Base-by-base conservation (phyloP, 2,113 vertebrate genomes). In the Mohoua ochrocephala region DNA sequence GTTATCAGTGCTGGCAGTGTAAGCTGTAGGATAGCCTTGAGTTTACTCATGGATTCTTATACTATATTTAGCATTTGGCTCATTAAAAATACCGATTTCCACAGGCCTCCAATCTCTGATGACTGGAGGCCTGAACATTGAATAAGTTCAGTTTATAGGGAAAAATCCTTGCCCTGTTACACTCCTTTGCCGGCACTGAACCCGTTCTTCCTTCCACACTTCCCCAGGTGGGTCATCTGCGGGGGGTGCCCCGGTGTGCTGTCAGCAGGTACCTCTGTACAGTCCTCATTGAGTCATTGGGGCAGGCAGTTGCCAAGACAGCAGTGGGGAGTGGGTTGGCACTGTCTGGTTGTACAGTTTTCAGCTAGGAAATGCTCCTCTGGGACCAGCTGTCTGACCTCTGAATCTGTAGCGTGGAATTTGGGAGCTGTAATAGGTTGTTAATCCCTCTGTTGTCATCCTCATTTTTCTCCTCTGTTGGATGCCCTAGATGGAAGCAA, bases 211-310 rank as follows among this genome's bases (percentile, higher is more conserved):
- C 33, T 82, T 5, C 1, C 12, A 0, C 2, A 1, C 18, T 84
- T 2, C 11, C 15, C 3, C 4, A 7, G 88, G 61, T 35, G 41
- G 9, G 10, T 59, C 63, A 0, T 14, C 28, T 75, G 23, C 24
- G 0, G 2, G 26, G 7, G 13, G 13, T 71, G 23, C 42, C 45
- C 12, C 0, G 3, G 5, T 13, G 20, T 3, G 2, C 8, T 0
- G 3, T 44, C 49, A 61, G 67, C 63, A 61, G 57, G 6, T 44
- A 31, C 20, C 14, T n/a, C 52, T 74, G 13, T 30, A 12, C 78
- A 1, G 0, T 56, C 54, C 59, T 50, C 14, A 3, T 10, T 0
- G 0, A 26, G 75, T 54, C 56, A 15, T 0, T 60, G 52, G 39
- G 47, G 9, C 33, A 50, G 56, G 30, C 35, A 30, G 7, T 21